Percentiles rank a stretch among this genome's conserved stretches.
Conservation (phyloP, 1,140 invertebrate species). For the Drosophila watanabei region DNA sequence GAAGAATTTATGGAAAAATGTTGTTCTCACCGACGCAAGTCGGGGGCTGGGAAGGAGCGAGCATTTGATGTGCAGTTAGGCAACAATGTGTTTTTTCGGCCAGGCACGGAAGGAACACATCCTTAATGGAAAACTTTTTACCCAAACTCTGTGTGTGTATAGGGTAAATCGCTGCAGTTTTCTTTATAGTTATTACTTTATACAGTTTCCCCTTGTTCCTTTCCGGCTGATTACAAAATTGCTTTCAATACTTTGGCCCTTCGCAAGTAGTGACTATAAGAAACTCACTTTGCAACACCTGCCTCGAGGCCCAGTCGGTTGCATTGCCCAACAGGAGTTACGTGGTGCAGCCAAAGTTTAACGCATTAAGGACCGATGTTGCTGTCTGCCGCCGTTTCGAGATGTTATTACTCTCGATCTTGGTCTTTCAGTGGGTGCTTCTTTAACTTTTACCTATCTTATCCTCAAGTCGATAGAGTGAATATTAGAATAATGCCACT, state of each 20-base stretch:
- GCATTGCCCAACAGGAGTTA: slow-evolving; percentile 71
- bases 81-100: slow-evolving; percentile 51
- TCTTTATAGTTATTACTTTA: slow-evolving; percentile 82
- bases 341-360: slow-evolving; percentile 79
- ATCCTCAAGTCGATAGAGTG: not conserved
- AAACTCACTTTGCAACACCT: slow-evolving; percentile 72
- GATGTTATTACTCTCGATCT: slow-evolving; percentile 27
- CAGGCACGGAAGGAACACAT: slow-evolving; percentile 30
- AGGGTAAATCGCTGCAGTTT: slow-evolving; percentile 69
- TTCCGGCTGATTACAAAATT: slow-evolving; percentile 76
- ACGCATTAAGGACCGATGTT: slow-evolving; percentile 76
- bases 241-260: slow-evolving; percentile 70
- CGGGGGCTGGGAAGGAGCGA: slow-evolving; percentile 11
- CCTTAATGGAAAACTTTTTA: slow-evolving; percentile 60
- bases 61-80: slow-evolving; percentile 55
- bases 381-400: slow-evolving; percentile 26
- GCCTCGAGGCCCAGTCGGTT: slow-evolving; percentile 45
- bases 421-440: slow-evolving; percentile 32
- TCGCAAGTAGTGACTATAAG: slow-evolving; percentile 41
- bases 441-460: not conserved
- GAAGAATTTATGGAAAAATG: slow-evolving; percentile 50
- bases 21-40: slow-evolving; percentile 8
- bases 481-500: not conserved
- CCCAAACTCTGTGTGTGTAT: slow-evolving; percentile 8
- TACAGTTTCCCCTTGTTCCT: slow-evolving; percentile 62